Base-by-base conservation (phyloP, 2,797 vertebrate genomes). In the Setipinna tenuifilis region DNA sequence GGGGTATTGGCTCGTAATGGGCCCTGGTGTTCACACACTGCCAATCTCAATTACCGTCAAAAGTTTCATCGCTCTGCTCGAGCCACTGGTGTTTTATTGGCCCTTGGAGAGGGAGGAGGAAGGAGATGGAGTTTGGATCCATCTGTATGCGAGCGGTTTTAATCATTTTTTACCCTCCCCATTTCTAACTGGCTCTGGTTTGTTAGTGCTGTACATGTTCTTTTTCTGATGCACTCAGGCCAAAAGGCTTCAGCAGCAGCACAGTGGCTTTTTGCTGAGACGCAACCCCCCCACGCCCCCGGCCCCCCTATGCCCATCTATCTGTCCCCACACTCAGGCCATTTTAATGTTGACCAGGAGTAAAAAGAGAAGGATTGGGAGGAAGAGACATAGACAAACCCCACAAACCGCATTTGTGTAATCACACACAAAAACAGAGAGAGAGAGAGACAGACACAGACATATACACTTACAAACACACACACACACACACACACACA, bases 41-140 rank as follows among this genome's bases (percentile, higher is more conserved):
- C 84, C 84, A 86, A 68, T 86, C 50, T 21, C 84, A 31, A 90
- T 90, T 90, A 85, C 80, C 82, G 50, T 87, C 61, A 80, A 75
- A 87, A 85, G 58, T 82, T 89, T 86, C 58, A 89, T 86, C 83
- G 82, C 75, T 86, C 82, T 57, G 85, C 89, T 85, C 14, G 83
- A 86, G 81, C 57, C 78, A 83, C 87, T 83, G 83, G 71, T 85
- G 91, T 85, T 91, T 85, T 83, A 88, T 87, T 48, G 17, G 65
- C 57, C 21, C 81, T 61, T 84, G 83, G 87, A 86, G 80, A 88
- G 61, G 44, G 85, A 35, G 16, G 16, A 28, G 0, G 31, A 75
- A 19, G 14, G 14, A 35, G 68, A 28, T 4, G n/a, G 6, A 19
- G 16, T 75, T 16, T 75, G 46, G 17, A 28, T 19, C 11, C 62